These are phyloP conservation scores for Erpetoichthys calabaricus DNA, from an alignment of 2,797 vertebrate genomes.

Conservation along the genomic window DNA sequence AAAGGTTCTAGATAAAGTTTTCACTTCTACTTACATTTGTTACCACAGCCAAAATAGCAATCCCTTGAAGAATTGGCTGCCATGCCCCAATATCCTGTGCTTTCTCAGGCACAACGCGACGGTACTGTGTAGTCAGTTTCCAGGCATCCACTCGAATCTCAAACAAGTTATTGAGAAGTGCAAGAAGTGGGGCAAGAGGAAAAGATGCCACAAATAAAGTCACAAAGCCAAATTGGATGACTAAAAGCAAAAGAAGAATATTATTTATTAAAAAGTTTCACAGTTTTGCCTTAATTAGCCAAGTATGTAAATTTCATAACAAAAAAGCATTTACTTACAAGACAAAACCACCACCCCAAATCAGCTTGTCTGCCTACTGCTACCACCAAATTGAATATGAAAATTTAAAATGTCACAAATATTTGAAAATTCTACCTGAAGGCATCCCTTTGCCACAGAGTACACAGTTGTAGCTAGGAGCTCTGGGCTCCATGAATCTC, in stretches of 20 bases:
- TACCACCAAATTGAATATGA: too few species aligned
- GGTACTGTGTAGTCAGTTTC: constrained; percentile 82
- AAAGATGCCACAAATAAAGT: constrained; percentile 91
- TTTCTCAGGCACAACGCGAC: constrained; percentile 72
- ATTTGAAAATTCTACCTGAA: too few species aligned
- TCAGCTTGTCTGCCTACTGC: too few species aligned
- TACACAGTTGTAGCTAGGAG: too few species aligned
- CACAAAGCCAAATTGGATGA: constrained; percentile 92
- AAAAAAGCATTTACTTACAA: too few species aligned
- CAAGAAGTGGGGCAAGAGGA: constrained; percentile 78
- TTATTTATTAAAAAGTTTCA: too few species aligned
- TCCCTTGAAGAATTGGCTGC: constrained; percentile 83
- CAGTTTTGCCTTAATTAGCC: neutral
- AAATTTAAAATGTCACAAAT: too few species aligned
- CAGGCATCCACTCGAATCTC: constrained; percentile 83
- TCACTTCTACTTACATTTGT: constrained; percentile 62
- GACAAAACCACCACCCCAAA: too few species aligned
- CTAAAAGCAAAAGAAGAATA: constrained; percentile 37
- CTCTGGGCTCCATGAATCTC: too few species aligned
- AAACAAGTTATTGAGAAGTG: constrained; percentile 79
- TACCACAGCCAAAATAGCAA: constrained; percentile 76
- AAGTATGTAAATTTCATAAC: too few species aligned
- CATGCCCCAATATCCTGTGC: constrained; percentile 80
- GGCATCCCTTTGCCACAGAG: too few species aligned
- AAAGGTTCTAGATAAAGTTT: too few species aligned